Base-by-base conservation (phyloP, 2,113 vertebrate species). In the Pollachius pollachius region DNA sequence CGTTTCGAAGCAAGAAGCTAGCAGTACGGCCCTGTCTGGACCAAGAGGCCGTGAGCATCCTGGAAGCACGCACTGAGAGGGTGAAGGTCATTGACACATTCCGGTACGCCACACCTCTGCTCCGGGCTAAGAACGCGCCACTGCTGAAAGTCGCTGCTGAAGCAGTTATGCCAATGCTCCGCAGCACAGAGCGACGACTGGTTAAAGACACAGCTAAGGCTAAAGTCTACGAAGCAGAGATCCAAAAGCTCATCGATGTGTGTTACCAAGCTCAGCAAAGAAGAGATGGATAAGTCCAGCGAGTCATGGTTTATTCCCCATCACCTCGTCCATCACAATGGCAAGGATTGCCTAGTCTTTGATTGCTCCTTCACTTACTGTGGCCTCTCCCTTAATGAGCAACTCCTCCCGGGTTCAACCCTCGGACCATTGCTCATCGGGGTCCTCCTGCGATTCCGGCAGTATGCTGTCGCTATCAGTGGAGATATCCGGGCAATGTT, bases 401-500 rank as follows among this genome's bases (percentile, higher is more conserved):
- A 48, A 11, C 41, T 48, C 41, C 41, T 48, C 7, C 41, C 41
- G 1, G 7, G 41, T 9, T 7, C 41, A 13, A 8, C 41, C 41
- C 12, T 48, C 1, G 41, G 41, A 48, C 41, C 41, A 9, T 48
- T 7, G 9, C 21, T 52, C 5, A 4, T 52, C 0, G 37, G 59
- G 0, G 59, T 70, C 2, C 59, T 70, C 3, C 34, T 69, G 4
- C 17, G 57, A 1, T 61, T 61, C 37, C 3, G 59, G 23, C 37
- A 70, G 13, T 16, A 69, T 16, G 7, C 27, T 25, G n/a, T 61
- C 2, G 67, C 67, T 3, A n/a, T 69, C 5, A 69, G 67, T 16
- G 37, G 67, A 1, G 67, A 61, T n/a, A 69, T 69, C 1, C 18
- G 23, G n/a, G 67, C 27, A 17, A 69, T 70, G 59, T 70, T 70